Evolutionary conservation across 2,113 vertebrate genomes (phyloP).

Genomic region (Sylvia atricapilla): DNA sequence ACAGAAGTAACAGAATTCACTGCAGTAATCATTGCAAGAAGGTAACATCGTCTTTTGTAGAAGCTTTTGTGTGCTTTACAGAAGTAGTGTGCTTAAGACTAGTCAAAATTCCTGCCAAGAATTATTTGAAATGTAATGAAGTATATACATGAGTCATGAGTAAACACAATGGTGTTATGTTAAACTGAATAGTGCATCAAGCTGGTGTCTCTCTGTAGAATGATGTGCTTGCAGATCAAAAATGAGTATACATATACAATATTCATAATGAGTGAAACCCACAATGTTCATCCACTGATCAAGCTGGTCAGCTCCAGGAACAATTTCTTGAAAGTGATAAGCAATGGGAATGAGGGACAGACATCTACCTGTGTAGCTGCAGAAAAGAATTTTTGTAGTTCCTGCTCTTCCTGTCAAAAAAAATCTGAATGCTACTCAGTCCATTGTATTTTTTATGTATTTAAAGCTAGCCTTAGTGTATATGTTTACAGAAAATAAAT

Average conservation of each 20-base stretch:
- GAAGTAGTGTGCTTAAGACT: not conserved
- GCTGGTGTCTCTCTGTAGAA: not conserved
- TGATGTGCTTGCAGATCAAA: not conserved
- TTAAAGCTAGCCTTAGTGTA: not conserved
- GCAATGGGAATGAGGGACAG: not conserved
- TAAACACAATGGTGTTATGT: not conserved
- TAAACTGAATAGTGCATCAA: not conserved
- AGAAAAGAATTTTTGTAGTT: not conserved
- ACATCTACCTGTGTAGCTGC: not conserved
- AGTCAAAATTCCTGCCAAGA: not conserved
- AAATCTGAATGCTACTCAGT: not conserved
- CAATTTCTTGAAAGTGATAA: not conserved
- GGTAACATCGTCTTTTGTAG: not conserved
- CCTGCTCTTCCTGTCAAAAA: not conserved
- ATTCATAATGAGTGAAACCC: not conserved
- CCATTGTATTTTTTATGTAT: not conserved
- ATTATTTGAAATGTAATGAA: not conserved
- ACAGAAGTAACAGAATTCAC: constrained; percentile 2
- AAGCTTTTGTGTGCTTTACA: not conserved
- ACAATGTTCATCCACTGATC: not conserved
- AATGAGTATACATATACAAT: not conserved
- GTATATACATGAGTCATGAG: not conserved
- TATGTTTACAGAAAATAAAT: not conserved
- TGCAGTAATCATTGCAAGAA: not conserved
- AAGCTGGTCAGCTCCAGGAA: not conserved